phyloP scores from a whole-genome alignment of 2,113 vertebrate species.

The Egretta garzetta region DNA sequence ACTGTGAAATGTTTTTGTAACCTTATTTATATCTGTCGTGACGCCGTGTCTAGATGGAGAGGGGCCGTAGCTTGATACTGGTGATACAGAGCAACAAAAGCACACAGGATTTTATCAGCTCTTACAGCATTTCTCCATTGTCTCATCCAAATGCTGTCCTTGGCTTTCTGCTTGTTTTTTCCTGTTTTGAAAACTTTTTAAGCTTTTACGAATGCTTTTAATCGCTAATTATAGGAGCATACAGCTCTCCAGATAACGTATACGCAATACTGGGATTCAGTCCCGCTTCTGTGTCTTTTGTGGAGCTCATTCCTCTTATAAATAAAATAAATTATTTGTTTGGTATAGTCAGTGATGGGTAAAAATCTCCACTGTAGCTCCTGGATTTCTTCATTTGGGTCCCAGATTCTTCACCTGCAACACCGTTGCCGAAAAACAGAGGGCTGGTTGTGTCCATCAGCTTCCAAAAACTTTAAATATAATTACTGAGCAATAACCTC shows the following conservation, averaged over 20 bases:
- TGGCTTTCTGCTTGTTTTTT: conserved; percentile 44
- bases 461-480: background rate
- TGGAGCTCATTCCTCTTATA: background rate
- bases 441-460: background rate
- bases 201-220: background rate
- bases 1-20: background rate
- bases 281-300: background rate
- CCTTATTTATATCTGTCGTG: background rate
- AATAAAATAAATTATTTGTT: background rate
- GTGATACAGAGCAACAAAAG: background rate
- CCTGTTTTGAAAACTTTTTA: conserved; percentile 38
- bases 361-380: background rate
- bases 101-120: background rate
- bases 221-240: background rate
- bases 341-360: background rate
- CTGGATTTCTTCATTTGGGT: background rate
- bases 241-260: background rate
- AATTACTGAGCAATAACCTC: background rate
- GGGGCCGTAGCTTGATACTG: background rate
- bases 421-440: background rate
- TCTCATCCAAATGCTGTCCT: background rate
- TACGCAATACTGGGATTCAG: background rate
- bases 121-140: background rate
- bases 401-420: background rate
- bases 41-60: background rate